A percentile compares a stretch with the other conserved stretches of the same genome.
phyloP scores from a whole-genome alignment of 2,888 invertebrate species.

The Ennomos quercinarius region DNA sequence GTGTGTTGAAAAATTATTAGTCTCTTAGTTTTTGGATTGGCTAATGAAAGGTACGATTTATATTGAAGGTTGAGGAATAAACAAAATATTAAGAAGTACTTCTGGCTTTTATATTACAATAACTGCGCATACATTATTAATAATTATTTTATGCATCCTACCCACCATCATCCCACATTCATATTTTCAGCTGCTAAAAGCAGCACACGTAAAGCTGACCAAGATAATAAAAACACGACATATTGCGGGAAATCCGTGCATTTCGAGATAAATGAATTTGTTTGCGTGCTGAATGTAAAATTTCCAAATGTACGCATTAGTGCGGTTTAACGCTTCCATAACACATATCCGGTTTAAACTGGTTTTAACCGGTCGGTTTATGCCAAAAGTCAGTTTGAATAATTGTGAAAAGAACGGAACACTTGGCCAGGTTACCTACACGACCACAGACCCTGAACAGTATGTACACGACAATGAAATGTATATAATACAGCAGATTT shows the following conservation, averaged over 20 bases:
- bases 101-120: too few species aligned
- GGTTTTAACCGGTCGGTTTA: constrained; percentile 43
- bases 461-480: too few species aligned
- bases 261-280: constrained; percentile 42
- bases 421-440: too few species aligned
- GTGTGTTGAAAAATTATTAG: too few species aligned
- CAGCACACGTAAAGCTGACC: constrained; percentile 17
- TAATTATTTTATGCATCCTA: background rate
- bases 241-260: constrained; percentile 28
- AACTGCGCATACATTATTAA: too few species aligned
- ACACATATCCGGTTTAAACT: constrained; percentile 47
- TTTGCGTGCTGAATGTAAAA: constrained; percentile 44
- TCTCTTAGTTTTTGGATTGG: too few species aligned
- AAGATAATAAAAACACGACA: constrained; percentile 26
- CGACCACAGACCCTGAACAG: too few species aligned
- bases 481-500: too few species aligned
- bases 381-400: constrained; percentile 16
- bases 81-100: too few species aligned
- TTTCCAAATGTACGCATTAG: constrained; percentile 51
- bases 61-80: too few species aligned
- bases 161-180: constrained; percentile 6
- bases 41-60: too few species aligned
- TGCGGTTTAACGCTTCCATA: constrained; percentile 53
- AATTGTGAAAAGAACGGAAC: constrained; percentile 2
- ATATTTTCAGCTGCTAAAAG: constrained; percentile 12